These are phyloP conservation scores for Tinea pellionella DNA, from an alignment of 2,888 invertebrate species.

Conservation along the genomic window DNA sequence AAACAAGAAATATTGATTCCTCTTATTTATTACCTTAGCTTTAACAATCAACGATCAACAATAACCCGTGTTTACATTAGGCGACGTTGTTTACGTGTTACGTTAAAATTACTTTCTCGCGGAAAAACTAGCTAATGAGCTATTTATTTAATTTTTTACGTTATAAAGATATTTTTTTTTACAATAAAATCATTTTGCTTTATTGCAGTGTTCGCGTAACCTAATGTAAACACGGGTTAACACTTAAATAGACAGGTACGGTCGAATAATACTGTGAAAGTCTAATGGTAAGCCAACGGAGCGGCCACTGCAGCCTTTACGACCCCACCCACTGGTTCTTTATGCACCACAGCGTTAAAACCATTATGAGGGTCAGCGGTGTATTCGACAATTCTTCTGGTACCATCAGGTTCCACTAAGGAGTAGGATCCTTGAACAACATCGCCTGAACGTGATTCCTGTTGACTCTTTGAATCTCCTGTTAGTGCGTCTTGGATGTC, in stretches of 20 bases:
- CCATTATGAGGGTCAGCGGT: constrained; percentile 75
- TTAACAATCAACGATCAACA: constrained; percentile 44
- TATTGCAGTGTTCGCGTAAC: too few species aligned
- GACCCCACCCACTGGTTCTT: constrained; percentile 62
- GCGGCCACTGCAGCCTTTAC: constrained; percentile 53
- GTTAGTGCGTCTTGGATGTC: constrained; percentile 76
- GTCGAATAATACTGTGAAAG: not conserved
- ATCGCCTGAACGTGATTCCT: constrained; percentile 70
- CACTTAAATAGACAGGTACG: not conserved
- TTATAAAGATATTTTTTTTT: too few species aligned
- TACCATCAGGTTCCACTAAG: constrained; percentile 73
- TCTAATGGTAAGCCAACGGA: constrained; percentile 24
- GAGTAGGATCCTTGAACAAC: constrained; percentile 75
- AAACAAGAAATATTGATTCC: constrained; percentile 36
- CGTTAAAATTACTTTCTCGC: too few species aligned
- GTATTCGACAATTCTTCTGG: constrained; percentile 72
- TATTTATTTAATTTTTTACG: too few species aligned
- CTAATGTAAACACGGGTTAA: not conserved
- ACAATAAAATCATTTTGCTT: too few species aligned
- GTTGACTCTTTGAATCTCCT: constrained; percentile 66
- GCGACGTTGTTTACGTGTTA: not conserved
- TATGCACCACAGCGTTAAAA: constrained; percentile 75
- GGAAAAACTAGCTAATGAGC: too few species aligned
- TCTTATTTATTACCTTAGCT: constrained; percentile 62
- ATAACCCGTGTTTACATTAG: constrained; percentile 19